Percentiles rank a stretch among this genome's conserved stretches.
phyloP scores from a whole-genome alignment of 2,888 invertebrate genomes.

The Synanthedon andrenaeformis region DNA sequence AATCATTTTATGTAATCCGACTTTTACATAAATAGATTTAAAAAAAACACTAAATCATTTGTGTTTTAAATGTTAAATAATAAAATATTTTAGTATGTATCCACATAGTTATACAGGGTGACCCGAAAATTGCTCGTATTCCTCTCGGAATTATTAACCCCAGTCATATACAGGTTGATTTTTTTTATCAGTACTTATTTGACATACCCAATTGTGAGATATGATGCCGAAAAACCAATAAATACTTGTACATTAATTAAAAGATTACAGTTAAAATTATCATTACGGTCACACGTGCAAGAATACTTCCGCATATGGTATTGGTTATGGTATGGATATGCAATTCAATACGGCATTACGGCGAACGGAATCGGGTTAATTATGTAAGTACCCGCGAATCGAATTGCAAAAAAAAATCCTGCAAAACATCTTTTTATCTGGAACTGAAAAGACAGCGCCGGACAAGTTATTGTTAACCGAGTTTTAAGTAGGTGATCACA shows the following conservation, averaged over 20 bases:
- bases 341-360: slow-evolving; percentile 17
- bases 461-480: slow-evolving; percentile 2
- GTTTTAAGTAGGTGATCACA: background rate
- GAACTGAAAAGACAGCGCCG: slow-evolving; percentile 1
- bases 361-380: slow-evolving; percentile 39
- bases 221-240: no score
- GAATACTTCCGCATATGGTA: slow-evolving; percentile 17
- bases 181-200: no score
- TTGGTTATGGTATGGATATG: background rate
- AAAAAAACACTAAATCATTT: no score
- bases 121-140: no score
- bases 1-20: no score
- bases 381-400: slow-evolving; percentile 17
- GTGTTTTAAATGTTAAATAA: no score
- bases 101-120: no score
- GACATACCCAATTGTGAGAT: no score
- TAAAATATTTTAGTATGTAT: no score
- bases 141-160: no score
- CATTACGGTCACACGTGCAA: slow-evolving; percentile 10
- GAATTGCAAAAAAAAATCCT: slow-evolving; percentile 18
- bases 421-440: slow-evolving; percentile 1
- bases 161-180: no score
- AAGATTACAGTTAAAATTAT: background rate
- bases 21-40: no score
- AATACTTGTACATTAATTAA: background rate